A percentile compares a stretch with the other conserved stretches of the same genome.
phyloP scores from a whole-genome alignment of 2,888 invertebrate species.

The Eupithecia exiguata region DNA sequence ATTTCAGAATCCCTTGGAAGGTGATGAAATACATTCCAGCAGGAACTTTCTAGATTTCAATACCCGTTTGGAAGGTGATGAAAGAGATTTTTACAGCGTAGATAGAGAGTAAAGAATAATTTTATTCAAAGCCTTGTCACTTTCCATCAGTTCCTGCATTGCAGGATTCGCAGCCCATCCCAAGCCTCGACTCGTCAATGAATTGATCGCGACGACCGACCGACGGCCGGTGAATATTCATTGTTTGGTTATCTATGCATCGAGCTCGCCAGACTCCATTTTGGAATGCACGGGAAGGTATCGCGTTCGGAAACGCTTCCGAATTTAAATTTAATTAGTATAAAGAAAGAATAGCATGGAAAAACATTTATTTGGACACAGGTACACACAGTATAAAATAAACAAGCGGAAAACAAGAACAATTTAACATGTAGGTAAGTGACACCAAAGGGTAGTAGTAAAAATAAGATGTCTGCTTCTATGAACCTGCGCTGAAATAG shows the following conservation, averaged over 20 bases:
- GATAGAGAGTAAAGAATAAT: background rate
- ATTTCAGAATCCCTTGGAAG: no score
- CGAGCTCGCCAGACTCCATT: constrained; percentile 7
- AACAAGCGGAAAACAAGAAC: no score
- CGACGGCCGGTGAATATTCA: constrained; percentile 31
- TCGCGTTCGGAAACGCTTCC: constrained; percentile 9
- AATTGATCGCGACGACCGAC: constrained; percentile 15
- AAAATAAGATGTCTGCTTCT: no score
- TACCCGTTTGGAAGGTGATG: no score
- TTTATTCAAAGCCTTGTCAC: constrained; percentile 6
- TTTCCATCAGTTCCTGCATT: constrained; percentile 13
- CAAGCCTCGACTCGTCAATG: constrained; percentile 21
- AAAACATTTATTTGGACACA: no score
- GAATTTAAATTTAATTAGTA: background rate
- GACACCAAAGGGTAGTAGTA: no score
- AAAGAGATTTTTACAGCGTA: no score
- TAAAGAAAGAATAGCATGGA: no score
- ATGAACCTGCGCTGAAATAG: no score
- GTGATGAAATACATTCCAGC: background rate
- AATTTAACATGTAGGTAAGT: no score
- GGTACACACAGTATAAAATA: no score
- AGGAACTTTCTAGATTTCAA: no score
- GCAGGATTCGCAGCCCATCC: constrained; percentile 21
- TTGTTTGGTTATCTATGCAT: constrained; percentile 24
- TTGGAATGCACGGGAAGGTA: constrained; percentile 14